These are phyloP conservation scores for Dione vanillae DNA, from an alignment of 2,888 invertebrate species.

Conservation along the genomic window DNA sequence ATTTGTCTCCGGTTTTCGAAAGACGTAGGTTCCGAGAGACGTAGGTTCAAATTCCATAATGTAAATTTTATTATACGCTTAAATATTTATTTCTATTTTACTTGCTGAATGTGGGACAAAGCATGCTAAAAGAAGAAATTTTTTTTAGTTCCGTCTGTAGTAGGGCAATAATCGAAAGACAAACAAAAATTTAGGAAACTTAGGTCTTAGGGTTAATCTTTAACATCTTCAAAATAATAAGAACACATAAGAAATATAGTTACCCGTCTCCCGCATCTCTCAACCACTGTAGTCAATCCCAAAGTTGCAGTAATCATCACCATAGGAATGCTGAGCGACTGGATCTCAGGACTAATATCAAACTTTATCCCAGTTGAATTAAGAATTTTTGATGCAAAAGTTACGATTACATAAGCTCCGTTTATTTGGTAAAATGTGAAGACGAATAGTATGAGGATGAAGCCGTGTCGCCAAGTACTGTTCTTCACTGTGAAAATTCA, in stretches of 20 bases:
- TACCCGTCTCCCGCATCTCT: constrained; percentile 70
- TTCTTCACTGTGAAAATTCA: constrained; percentile 58
- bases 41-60: no score
- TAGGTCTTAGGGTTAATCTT: no score
- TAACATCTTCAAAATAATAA: not conserved
- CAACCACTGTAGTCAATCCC: constrained; percentile 63
- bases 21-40: no score
- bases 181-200: no score
- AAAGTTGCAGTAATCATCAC: constrained; percentile 67
- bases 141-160: no score
- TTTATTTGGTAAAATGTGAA: constrained; percentile 57
- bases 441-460: constrained; percentile 52
- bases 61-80: no score
- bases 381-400: constrained; percentile 63
- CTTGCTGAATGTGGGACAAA: no score
- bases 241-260: constrained; percentile 14
- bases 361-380: constrained; percentile 62
- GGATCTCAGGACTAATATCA: constrained; percentile 63
- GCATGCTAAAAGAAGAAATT: no score
- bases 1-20: no score
- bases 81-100: no score
- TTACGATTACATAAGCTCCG: constrained; percentile 63
- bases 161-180: no score
- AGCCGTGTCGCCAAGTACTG: constrained; percentile 60
- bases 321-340: constrained; percentile 65